Conservation (phyloP, 2,888 invertebrate species). For the Plagodis dolabraria region DNA sequence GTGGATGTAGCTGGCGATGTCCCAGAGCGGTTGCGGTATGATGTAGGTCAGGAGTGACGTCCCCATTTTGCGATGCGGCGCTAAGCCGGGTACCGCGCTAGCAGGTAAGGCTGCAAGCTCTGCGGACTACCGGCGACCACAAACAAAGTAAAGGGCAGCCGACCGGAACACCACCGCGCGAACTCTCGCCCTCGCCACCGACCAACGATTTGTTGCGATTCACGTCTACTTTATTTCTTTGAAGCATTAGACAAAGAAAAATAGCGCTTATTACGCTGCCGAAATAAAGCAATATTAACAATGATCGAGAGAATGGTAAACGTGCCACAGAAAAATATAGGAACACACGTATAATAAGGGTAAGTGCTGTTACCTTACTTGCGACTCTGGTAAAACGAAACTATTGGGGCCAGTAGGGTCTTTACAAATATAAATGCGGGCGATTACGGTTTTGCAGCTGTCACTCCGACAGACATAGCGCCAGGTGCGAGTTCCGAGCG, state of each 20-base stretch:
- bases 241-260: too few species aligned
- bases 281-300: too few species aligned
- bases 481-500: slow-evolving; percentile 51
- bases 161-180: slow-evolving; percentile 47
- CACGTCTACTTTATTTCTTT: slow-evolving; percentile 40
- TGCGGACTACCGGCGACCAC: slow-evolving; percentile 28
- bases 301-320: too few species aligned
- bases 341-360: slow-evolving; percentile 5
- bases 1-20: slow-evolving; percentile 66
- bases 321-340: too few species aligned
- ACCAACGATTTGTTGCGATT: slow-evolving; percentile 53
- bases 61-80: slow-evolving; percentile 58
- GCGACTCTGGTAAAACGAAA: slow-evolving; percentile 25
- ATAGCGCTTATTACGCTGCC: too few species aligned
- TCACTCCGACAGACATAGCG: slow-evolving; percentile 43
- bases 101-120: slow-evolving; percentile 20
- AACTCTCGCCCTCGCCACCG: slow-evolving; percentile 33
- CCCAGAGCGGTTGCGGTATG: slow-evolving; percentile 66
- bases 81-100: slow-evolving; percentile 28
- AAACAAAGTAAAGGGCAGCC: slow-evolving; percentile 41
- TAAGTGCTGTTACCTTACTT: slow-evolving; percentile 24
- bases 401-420: slow-evolving; percentile 29
- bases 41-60: slow-evolving; percentile 78
- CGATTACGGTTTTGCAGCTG: slow-evolving; percentile 59
- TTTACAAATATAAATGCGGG: slow-evolving; percentile 39